Evolutionary conservation across 2,113 vertebrate species (phyloP), one percentile per base, ranked within the genome.

Genomic region (Callipepla squamata): DNA sequence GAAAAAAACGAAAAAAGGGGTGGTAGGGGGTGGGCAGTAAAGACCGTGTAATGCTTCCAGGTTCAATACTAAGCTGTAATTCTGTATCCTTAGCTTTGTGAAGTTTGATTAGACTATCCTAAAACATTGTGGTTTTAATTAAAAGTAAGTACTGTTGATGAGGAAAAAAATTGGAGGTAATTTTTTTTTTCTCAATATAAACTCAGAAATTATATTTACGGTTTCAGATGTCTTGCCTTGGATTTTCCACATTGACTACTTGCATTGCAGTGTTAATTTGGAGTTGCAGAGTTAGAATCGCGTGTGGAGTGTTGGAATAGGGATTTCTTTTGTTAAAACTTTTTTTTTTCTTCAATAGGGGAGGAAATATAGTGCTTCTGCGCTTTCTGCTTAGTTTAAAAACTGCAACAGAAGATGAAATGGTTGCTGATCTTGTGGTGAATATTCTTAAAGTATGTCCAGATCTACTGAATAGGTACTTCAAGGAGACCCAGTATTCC

Each of bases 351-450:
- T 84, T 92, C 34, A 76, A 45, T 93, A 99, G 99, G 96, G 95
- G 97, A 18, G 99, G 99, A 66, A 99, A 99, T 96, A 94, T 99
- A 45, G 98, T 99, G 4, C 98, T 99, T 78, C 96, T 99, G 63
- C 98, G 98, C 92, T 99, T 99, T 96, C 87, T 99, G 73, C 96
- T 99, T 95, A 97, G 98, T 32, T 97, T 99, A 95, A 99, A 98
- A 85, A 98, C 98, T 12, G 98, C 98, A 4, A 95, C 98, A 0
- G 98, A 99, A 7, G 99, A 99, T 36, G 98, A 98, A 47, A 93
- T 99, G 96, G 97, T 99, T 92, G 97, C 98, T 3, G 98, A 99
- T 44, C 98, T 99, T 42, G 67, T 99, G 95, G 98, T 98, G 87
- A 98, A 96, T 69, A 96, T 98, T 85, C 97, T 99, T 30, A 98